phyloP scores from a whole-genome alignment of 2,888 invertebrate genomes.

The Poecilus cupreus region DNA sequence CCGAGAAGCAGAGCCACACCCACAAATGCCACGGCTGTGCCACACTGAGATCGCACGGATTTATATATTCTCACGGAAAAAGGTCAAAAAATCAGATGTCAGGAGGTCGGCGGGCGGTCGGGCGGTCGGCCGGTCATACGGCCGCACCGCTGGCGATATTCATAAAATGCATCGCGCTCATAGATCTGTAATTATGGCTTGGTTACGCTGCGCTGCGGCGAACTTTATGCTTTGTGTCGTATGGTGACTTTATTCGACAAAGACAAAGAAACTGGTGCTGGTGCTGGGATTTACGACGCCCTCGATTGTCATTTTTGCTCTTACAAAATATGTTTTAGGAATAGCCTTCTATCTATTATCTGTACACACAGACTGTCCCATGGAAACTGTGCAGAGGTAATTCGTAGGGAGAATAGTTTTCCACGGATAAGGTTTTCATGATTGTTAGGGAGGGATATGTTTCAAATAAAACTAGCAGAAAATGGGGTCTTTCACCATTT shows the following conservation, averaged over 20 bases:
- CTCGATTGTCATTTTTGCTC: no score
- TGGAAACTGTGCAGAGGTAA: no score
- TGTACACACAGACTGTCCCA: no score
- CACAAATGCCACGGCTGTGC: conserved; percentile 25
- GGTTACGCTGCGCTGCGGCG: conserved; percentile 17
- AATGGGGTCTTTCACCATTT: no score
- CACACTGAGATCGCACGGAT: conserved; percentile 53
- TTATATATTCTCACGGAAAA: conserved; percentile 60
- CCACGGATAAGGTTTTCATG: no score
- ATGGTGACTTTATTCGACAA: background rate
- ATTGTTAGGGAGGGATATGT: no score
- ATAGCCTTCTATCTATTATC: no score
- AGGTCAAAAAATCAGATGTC: conserved; percentile 59
- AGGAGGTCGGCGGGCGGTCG: conserved; percentile 43
- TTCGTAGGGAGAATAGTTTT: no score
- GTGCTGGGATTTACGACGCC: no score
- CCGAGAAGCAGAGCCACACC: conserved; percentile 39
- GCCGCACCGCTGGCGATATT: conserved; percentile 52
- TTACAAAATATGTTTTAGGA: no score
- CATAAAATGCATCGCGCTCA: conserved; percentile 54
- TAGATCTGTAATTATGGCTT: conserved; percentile 45
- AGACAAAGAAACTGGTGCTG: no score
- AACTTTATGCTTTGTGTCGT: background rate
- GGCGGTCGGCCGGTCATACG: background rate
- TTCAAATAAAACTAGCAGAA: no score